Base-by-base conservation (phyloP, 1,140 invertebrate genomes). In the Drosophila yakuba region DNA sequence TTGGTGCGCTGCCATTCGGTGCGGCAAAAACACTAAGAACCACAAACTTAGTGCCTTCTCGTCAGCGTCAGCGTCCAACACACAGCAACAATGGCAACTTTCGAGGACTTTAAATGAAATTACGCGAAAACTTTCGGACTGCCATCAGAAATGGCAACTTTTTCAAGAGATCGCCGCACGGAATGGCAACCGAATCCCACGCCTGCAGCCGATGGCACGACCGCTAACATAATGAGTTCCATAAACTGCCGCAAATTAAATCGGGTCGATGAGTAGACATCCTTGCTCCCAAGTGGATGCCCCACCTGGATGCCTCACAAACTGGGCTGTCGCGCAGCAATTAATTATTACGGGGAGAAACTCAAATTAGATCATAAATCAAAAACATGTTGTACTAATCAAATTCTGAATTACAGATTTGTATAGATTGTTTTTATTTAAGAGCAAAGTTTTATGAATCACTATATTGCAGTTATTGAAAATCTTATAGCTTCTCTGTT, bases 61-160 rank as follows among this genome's bases (percentile, higher is more conserved):
- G 4, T 20, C 20, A 20, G 20, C 39, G 25, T 10, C 23, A 25
- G 25, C 17, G 20, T 20, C 20, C 20, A 20, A 20, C 20, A 20
- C 44, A 25, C 44, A 25, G 28, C 62, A 88, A 89, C 84, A 88
- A 88, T 88, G 88, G 83, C 72, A 88, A 88, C 77, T 88, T 88
- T 88, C 80, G 68, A 88, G 84, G 84, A 88, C 84, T 88, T 89
- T 84, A 88, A 88, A 88, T 88, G 84, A 88, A 88, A 88, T 88
- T 89, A 88, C 80, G 84, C 84, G 84, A 78, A 88, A 88, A 88
- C 54, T 88, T 88, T 84, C 54, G 73, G 78, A 71, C 61, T 58
- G 63, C 52, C 59, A 48, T 54, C 57, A 61, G 36, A 32, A 60
- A 67, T 73, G 56, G 48, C 45, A 88, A 83, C 64, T 89, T 88